These are phyloP conservation scores for Halichoeres trimaculatus DNA, from an alignment of 2,113 vertebrate genomes.

Conservation along the genomic window DNA sequence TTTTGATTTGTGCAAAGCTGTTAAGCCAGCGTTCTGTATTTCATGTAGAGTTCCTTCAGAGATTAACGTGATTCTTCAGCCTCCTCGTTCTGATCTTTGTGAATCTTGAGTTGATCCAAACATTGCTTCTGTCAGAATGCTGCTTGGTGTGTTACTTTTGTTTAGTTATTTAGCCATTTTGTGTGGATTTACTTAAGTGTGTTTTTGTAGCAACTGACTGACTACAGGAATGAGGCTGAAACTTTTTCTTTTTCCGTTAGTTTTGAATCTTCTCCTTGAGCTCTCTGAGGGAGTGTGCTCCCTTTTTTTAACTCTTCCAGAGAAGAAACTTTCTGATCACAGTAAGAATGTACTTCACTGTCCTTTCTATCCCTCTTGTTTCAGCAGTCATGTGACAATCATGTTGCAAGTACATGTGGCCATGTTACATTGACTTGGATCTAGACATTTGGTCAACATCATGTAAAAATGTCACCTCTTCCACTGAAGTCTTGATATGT, in stretches of 20 bases:
- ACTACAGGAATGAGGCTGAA: slow-evolving; percentile 33
- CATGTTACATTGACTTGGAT: slow-evolving; percentile 42
- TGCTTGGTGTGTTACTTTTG: slow-evolving; percentile 78
- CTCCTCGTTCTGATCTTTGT: slow-evolving; percentile 75
- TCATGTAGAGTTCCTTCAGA: slow-evolving; percentile 58
- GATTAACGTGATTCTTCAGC: slow-evolving; percentile 70
- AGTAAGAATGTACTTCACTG: slow-evolving; percentile 68
- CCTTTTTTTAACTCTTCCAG: slow-evolving; percentile 62
- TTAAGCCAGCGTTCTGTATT: slow-evolving; percentile 62
- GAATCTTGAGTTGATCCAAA: slow-evolving; percentile 63
- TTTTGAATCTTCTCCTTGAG: slow-evolving; percentile 56
- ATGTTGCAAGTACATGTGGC: slow-evolving; percentile 45
- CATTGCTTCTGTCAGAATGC: slow-evolving; percentile 75
- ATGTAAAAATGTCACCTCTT: slow-evolving; percentile 34
- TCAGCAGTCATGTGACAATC: slow-evolving; percentile 75
- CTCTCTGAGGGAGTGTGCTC: slow-evolving; percentile 65
- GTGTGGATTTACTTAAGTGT: slow-evolving; percentile 54
- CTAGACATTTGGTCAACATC: slow-evolving; percentile 27
- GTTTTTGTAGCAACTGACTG: slow-evolving; percentile 70
- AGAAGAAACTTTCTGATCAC: slow-evolving; percentile 55
- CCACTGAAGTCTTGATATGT: slow-evolving; percentile 45
- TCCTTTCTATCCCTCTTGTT: slow-evolving; percentile 51
- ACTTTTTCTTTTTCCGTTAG: slow-evolving; percentile 31
- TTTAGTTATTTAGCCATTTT: slow-evolving; percentile 40
- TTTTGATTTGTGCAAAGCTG: slow-evolving; percentile 63